Base-by-base conservation (phyloP, 2,888 invertebrate genomes). In the Entomobrya multifasciata region DNA sequence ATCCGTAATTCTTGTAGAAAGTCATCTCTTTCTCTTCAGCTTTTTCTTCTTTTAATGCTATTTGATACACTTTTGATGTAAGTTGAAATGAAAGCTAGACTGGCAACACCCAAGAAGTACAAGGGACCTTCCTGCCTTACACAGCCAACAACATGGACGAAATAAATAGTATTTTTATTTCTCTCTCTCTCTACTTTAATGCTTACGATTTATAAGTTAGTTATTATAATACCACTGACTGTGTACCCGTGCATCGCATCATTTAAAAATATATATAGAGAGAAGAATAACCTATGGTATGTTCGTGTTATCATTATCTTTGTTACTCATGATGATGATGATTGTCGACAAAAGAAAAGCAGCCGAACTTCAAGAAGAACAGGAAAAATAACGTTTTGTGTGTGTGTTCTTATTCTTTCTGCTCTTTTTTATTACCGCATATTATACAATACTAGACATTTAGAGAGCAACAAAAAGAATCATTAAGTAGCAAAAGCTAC, bases 81-180 rank as follows among this genome's bases (percentile, higher is more conserved):
- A 13, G 62, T 6, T 2, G 36, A 30, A 30, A 2, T 30, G 10
- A 36, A 36, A 65, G 62, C 36, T 17, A n/a, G 62, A 27, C 10
- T 25, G 25, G 27, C 20, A 27, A 27, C 60, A 36, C 5, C 15
- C n/a, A 36, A 36, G 49, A 30, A 52, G 44, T 22, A 41, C 10
- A 65, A 65, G 65, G 13, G 67, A 44, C 44, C 22, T 27, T 67
- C n/a, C n/a, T n/a, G n/a, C n/a, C n/a, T n/a, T n/a, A n/a, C n/a
- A n/a, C n/a, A n/a, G n/a, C n/a, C n/a, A n/a, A n/a, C n/a, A n/a
- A n/a, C n/a, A n/a, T n/a, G n/a, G 20, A 20, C 52, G 52, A 67
- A 79, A 79, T 79, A 79, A 79, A 79, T 79, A 67, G 67, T 67
- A 67, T 79, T 79, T n/a, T n/a, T n/a, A n/a, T n/a, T n/a, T n/a